Evolutionary conservation across 2,113 vertebrate species (phyloP).

Genomic region (Dipodomys stephensi): DNA sequence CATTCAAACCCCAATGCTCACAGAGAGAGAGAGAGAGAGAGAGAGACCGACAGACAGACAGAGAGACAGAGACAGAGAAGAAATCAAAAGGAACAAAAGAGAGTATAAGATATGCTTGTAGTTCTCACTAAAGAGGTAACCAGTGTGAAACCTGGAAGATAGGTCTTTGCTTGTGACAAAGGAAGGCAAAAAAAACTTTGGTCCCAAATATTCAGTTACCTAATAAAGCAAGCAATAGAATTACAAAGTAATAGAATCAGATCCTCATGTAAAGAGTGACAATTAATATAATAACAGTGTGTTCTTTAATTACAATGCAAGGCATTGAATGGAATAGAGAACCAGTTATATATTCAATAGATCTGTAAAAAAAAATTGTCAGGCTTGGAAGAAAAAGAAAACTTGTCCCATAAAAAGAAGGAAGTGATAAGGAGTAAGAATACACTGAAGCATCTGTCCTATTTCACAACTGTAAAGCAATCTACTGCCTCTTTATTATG

Average conservation of each 20-base stretch:
- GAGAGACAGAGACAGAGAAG: too few species aligned
- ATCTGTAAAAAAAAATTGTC: not conserved
- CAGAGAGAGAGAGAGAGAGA: too few species aligned
- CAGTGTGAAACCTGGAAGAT: not conserved
- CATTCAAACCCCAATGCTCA: too few species aligned
- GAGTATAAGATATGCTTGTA: not conserved
- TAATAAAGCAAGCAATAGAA: conserved; percentile 31
- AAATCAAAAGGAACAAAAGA: conserved; percentile 28
- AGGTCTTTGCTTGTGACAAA: conserved; percentile 7
- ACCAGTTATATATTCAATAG: not conserved
- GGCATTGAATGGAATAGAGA: not conserved
- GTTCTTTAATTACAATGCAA: not conserved
- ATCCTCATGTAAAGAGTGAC: conserved; percentile 33
- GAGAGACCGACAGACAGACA: too few species aligned
- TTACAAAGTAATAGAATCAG: conserved; percentile 31
- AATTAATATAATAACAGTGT: conserved; percentile 36
- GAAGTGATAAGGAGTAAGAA: conserved; percentile 49
- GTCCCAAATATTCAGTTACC: not conserved
- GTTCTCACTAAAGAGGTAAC: conserved; percentile 34
- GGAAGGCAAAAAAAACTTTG: conserved; percentile 23
- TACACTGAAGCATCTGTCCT: conserved; percentile 32
- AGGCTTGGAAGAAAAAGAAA: conserved; percentile 56
- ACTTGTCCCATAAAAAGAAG: conserved; percentile 59
- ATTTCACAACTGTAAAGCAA: conserved; percentile 14
- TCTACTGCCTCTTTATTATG: not conserved